Percentiles rank a stretch among this genome's conserved stretches.
phyloP scores from a whole-genome alignment of 2,797 vertebrate genomes.

The Otolemur crassicaudatus region DNA sequence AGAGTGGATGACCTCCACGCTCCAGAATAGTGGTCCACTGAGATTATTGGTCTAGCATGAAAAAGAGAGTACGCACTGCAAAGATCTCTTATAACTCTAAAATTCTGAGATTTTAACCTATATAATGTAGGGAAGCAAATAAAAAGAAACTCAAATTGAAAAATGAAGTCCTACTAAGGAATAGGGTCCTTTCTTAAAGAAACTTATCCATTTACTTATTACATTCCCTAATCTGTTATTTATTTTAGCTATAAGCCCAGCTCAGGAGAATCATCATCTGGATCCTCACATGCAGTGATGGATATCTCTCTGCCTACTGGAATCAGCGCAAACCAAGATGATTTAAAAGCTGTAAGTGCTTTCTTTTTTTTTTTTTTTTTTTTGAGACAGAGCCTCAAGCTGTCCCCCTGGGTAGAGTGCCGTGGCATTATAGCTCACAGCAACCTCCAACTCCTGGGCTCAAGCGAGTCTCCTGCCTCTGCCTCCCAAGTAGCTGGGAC shows the following conservation, averaged over 20 bases:
- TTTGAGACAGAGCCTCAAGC: too few relatives aligned
- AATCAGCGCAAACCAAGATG: slow-evolving; percentile 89
- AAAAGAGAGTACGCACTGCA: not conserved
- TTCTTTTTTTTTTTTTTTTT: not conserved
- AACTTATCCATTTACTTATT: not conserved
- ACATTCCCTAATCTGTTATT: not conserved
- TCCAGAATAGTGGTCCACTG: not conserved
- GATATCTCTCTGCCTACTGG: slow-evolving; percentile 94
- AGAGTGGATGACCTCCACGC: not conserved
- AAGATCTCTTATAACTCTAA: not conserved
- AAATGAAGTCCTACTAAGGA: slow-evolving; percentile 6
- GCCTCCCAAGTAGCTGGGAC: too few relatives aligned
- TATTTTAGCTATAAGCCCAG: slow-evolving; percentile 90
- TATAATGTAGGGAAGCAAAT: not conserved
- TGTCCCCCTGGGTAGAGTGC: too few relatives aligned
- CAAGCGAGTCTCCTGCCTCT: too few relatives aligned
- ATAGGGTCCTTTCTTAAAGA: slow-evolving; percentile 22
- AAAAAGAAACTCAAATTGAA: not conserved
- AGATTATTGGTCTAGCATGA: not conserved
- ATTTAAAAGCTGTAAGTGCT: slow-evolving; percentile 89
- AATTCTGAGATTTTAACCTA: not conserved
- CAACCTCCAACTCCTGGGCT: too few relatives aligned
- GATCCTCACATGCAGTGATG: slow-evolving; percentile 93
- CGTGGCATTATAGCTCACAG: too few relatives aligned
- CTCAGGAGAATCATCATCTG: slow-evolving; percentile 81